Conservation (phyloP, 2,797 vertebrate species). For the Sciurus vulgaris region DNA sequence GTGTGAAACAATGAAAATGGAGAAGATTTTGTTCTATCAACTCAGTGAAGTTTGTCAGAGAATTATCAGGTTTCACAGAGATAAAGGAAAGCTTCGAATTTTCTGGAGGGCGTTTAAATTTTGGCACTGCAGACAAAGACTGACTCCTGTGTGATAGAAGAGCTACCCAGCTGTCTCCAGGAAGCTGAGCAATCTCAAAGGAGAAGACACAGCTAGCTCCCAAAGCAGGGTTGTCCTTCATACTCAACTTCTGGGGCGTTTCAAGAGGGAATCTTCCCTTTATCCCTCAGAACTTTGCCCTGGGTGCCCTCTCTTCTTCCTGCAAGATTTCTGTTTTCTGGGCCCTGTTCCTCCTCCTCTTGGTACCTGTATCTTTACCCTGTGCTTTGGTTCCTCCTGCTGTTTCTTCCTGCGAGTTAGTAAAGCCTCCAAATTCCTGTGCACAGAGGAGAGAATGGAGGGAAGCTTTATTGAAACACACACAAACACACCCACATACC, state of each 20-base stretch:
- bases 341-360: not conserved
- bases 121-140: not conserved
- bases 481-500: too few relatives aligned
- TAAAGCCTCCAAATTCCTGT: not conserved
- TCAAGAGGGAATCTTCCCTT: not conserved
- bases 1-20: not conserved
- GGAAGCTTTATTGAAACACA: not conserved
- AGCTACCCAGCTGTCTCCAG: accelerated
- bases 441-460: not conserved
- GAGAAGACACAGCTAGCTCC: accelerated
- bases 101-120: not conserved
- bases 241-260: not conserved
- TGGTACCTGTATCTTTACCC: too few relatives aligned
- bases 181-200: too few relatives aligned
- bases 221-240: accelerated
- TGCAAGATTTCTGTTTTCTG: accelerated
- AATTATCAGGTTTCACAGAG: not conserved
- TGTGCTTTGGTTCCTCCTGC: not conserved
- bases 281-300: not conserved
- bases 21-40: not conserved
- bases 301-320: not conserved
- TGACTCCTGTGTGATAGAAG: too few relatives aligned
- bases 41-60: not conserved
- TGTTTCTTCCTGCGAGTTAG: not conserved
- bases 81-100: not conserved